Percentiles rank a stretch among this genome's conserved stretches.
These are phyloP conservation scores for Rhinogobius similis DNA, from an alignment of 2,113 vertebrate species.

Conservation along the genomic window DNA sequence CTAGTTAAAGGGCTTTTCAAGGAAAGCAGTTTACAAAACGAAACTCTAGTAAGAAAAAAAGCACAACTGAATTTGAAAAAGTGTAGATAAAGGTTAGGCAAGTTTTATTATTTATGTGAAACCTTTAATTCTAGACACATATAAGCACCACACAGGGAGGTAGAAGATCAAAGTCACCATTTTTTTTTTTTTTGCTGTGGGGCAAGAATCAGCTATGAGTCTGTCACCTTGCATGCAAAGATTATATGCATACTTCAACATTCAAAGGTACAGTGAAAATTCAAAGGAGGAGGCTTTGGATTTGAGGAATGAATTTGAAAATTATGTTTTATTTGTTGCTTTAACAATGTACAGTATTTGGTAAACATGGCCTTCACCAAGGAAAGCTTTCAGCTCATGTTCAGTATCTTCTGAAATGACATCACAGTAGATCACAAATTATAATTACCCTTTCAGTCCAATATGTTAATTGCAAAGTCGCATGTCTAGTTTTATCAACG, in stretches of 20 bases:
- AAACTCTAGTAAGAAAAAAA: neutral
- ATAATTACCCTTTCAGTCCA: neutral
- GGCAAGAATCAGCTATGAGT: neutral
- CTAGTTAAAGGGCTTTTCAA: constrained; percentile 14
- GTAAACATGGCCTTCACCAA: no score
- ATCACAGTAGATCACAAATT: neutral
- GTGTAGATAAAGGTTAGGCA: neutral
- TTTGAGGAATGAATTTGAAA: neutral
- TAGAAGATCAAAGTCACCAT: neutral
- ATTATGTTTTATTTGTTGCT: neutral
- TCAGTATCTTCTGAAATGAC: neutral
- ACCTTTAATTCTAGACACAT: neutral
- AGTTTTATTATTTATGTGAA: neutral
- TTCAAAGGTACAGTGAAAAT: neutral
- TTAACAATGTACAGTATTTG: neutral
- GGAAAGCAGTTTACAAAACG: neutral
- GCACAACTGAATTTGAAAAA: neutral
- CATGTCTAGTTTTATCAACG: no score
- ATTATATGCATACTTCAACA: neutral
- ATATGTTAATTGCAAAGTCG: neutral
- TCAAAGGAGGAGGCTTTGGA: neutral
- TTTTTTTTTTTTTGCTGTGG: neutral
- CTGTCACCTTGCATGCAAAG: neutral
- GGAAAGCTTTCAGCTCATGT: no score
- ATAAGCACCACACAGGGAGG: neutral